Evolutionary conservation across 2,888 invertebrate species (phyloP), one percentile per base, ranked within the genome.

Genomic region (Elmis aenea): DNA sequence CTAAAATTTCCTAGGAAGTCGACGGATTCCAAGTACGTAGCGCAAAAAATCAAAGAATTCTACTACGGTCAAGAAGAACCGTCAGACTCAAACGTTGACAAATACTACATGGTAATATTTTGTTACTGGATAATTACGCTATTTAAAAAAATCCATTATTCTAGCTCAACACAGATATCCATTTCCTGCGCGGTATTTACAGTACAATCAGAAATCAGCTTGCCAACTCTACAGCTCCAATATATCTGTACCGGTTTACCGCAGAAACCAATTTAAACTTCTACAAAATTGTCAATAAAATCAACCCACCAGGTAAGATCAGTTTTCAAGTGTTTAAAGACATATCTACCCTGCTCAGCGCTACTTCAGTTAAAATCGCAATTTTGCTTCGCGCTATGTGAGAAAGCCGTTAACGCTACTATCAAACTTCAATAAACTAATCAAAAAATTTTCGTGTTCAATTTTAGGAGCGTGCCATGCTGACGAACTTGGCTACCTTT

Each of bases 61-160:
- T 72, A 73, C 50, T 74, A 69, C 46, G 69, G 66, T 1, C 63
- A 69, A 5, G 58, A 66, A 16, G 58, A 64, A 27, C 61, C 69
- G 2, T 56, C 60, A 2, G 51, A 41, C 33, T 54, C 67, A 12
- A 66, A 67, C 15, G 55, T 69, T 2, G 57, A 68, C 20, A 57
- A 64, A 38, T 66, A 67, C 45, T 54, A 62, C 33, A 20, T 49
- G 37, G 55, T 55, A 45, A 24, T 5, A 24, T 6, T n/a, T n/a
- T n/a, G n/a, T n/a, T 18, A 18, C 5, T 18, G 5, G 6, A 23
- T 23, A 2, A 5, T 23, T 2, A 23, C 9, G 8, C 23, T n/a
- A n/a, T n/a, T n/a, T n/a, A n/a, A n/a, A n/a, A n/a, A n/a, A 37
- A 37, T 13, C 41, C 41, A 2, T 33, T 39, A 11, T 42, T 40